Evolutionary conservation across 2,888 invertebrate species (phyloP), one percentile per base, ranked within the genome.

Genomic region (Apamea epomidion): DNA sequence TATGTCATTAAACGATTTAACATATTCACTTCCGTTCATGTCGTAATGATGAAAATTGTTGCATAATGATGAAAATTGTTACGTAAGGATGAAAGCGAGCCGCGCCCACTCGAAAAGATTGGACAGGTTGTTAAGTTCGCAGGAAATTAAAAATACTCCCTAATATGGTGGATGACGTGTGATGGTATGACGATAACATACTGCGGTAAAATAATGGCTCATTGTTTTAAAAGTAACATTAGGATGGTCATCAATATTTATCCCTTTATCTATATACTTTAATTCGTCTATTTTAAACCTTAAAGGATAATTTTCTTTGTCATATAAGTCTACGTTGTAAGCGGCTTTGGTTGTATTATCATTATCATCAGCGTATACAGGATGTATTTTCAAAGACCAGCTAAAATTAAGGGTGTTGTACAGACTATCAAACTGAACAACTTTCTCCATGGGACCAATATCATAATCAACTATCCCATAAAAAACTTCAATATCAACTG

Each of bases 81-180:
- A 84, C 87, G 89, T 91, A 92, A 92, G 84, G 84, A 90, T 77
- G 91, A 92, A 92, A 92, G 91, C 86, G 67, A 82, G 71, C 89
- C 88, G 80, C 90, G 81, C 91, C 91, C 83, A 83, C 85, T 76
- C 71, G 21, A 84, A 73, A 82, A 73, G 65, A 76, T 86, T 42
- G 76, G n/a, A 48, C 71, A 68, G 74, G 76, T 74, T 67, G 67
- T 73, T 78, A 76, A 84, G 80, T 84, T 87, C 69, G 54, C 81
- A 90, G 91, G 91, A 91, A 90, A 91, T 90, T 91, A 89, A 87
- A 54, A 84, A 84, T 76, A 84, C 76, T 74, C 79, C 85, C 80
- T 87, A 83, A 80, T 83, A 83, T 75, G 73, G 71, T 64, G 62
- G 69, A 70, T 76, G 58, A 69, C 48, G 68, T 68, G 68, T 54